These are phyloP conservation scores for Pseudomugil gertrudae DNA, from an alignment of 2,797 vertebrate species.

Conservation along the genomic window DNA sequence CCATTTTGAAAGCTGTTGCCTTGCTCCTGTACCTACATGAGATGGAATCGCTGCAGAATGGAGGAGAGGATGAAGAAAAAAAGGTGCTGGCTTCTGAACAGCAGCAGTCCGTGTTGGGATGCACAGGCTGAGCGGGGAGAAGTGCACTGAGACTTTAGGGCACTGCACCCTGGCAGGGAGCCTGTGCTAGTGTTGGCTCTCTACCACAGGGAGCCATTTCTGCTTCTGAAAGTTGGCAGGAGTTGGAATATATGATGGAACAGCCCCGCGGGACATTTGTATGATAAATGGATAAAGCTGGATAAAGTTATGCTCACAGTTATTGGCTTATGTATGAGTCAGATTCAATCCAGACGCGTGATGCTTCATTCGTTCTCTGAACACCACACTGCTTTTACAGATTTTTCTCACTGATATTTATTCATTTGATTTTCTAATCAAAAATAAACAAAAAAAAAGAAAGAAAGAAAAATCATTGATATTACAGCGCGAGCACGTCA, in stretches of 20 bases:
- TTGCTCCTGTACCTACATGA: not conserved
- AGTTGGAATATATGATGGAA: conserved; percentile 60
- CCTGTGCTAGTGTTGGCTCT: conserved; percentile 56
- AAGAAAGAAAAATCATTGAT: conserved; percentile 31
- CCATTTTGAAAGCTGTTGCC: not conserved
- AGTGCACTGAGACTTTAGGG: conserved; percentile 44
- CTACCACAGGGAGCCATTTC: conserved; percentile 62
- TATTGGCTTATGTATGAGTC: conserved; percentile 56
- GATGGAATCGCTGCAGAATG: conserved; percentile 26
- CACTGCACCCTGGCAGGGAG: conserved; percentile 61
- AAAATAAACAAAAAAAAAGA: conserved; percentile 16
- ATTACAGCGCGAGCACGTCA: conserved; percentile 60
- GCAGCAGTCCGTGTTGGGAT: conserved; percentile 58
- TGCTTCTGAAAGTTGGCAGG: conserved; percentile 67
- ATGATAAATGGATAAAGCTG: conserved; percentile 70
- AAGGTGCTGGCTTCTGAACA: conserved; percentile 49
- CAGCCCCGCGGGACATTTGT: conserved; percentile 57
- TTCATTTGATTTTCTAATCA: conserved; percentile 40
- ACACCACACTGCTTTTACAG: conserved; percentile 12
- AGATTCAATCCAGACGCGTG: conserved; percentile 36
- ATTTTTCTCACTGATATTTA: conserved; percentile 35
- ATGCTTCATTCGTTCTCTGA: conserved; percentile 46
- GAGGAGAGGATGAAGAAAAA: conserved; percentile 10
- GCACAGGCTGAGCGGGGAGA: conserved; percentile 44
- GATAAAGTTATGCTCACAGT: conserved; percentile 63